Base-by-base conservation (phyloP, 2,888 invertebrate genomes). In the Cerceris rybyensis region DNA sequence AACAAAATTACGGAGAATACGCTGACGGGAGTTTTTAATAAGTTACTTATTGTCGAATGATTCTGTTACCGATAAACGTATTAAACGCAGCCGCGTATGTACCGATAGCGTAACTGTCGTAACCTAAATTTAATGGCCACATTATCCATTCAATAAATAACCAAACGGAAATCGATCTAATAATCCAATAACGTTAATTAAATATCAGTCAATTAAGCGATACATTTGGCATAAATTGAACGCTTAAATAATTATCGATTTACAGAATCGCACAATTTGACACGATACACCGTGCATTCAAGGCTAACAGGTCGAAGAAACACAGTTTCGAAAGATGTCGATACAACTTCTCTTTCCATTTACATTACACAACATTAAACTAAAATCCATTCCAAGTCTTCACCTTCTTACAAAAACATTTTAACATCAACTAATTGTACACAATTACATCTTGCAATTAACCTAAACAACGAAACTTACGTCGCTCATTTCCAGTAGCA, bases 121-220 rank as follows among this genome's bases (percentile, higher is more conserved):
- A 68, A 78, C 74, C 70, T 67, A 74, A 70, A 78, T 80, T 78
- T 78, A 78, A 80, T 78, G 68, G 60, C 52, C 63, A 67, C 74
- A 74, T 78, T 78, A 80, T 68, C 80, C 74, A 70, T 80, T 80
- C 74, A 65, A 74, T 78, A 80, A 74, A 78, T 78, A 78, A 80
- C 78, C 78, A 70, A 42, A 67, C 60, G 46, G 67, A 67, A 70
- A 70, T 74, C 74, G 74, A 78, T 78, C 70, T 60, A 52, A 67
- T 67, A 70, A 74, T 70, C 55, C 69, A 46, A 67, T 69, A 69
- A 46, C 59, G 63, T 74, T 70, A 64, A 74, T 74, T 64, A 70
- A 74, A 79, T 70, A 63, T 50, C 52, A 71, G 70, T 70, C 64
- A 68, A 78, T 80, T 64, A 70, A 68, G 41, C 57, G 63, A 28